Evolutionary conservation across 2,888 invertebrate species (phyloP), one percentile per base, ranked within the genome.

Genomic region (Drosophila helvetica): DNA sequence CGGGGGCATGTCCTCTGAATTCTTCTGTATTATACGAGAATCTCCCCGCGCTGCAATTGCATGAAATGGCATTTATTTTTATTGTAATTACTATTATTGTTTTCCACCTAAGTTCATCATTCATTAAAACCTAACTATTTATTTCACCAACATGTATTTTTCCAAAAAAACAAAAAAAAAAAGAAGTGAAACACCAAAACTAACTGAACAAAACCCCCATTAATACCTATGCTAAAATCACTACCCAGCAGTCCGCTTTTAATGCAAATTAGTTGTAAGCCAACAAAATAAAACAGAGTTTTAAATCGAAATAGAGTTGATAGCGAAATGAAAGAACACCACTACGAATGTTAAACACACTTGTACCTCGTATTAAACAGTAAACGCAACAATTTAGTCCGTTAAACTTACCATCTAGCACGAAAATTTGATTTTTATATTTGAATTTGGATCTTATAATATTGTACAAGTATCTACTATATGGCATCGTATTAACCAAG

Each of bases 361-460:
- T 74, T 86, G 79, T 86, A 82, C 82, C 84, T 86, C 59, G 64
- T 74, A 65, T 75, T 73, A 53, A 78, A 66, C 25, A 65, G 47
- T 46, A 77, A 69, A 68, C 58, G 70, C 74, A 79, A 77, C 67
- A 75, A 72, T 61, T 74, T 62, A 64, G 68, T 64, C 63, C 58
- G 55, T 66, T 86, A 68, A 43, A 76, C 74, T 76, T 77, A 65
- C 70, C 61, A 58, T 77, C 53, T 73, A 73, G 75, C 79, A 79
- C 79, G 74, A 66, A 45, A 70, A 53, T 73, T 78, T 38, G 38
- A 38, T 38, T 38, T n/a, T 38, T n/a, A 12, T 38, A 38, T 38
- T 80, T 75, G 63, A 42, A 55, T 50, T 33, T 73, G 22, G 51
- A 30, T 46, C 46, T 19, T 51, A 45, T 47, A 43, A 47, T 30